A percentile compares a stretch with the other conserved stretches of the same genome.
phyloP scores from a whole-genome alignment of 2,888 invertebrate genomes.

The Trypoxylon attenuatum region DNA sequence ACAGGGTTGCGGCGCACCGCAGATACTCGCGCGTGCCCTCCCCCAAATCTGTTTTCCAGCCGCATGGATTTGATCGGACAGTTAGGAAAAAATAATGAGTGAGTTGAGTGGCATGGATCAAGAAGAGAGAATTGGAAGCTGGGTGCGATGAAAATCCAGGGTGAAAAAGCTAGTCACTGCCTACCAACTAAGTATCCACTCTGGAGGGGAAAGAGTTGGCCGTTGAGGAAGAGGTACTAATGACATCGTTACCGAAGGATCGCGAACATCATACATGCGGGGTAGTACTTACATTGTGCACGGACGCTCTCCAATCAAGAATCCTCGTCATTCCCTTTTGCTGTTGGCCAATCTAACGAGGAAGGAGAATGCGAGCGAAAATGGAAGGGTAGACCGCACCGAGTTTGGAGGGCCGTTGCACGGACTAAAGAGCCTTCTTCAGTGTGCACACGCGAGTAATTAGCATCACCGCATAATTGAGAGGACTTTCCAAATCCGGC shows the following conservation, averaged over 20 bases:
- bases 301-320: conserved; percentile 28
- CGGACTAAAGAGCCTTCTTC: conserved; percentile 53
- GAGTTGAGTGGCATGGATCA: not conserved
- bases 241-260: conserved; percentile 13
- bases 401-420: conserved; percentile 37
- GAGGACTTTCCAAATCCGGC: conserved; percentile 64
- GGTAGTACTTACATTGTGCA: conserved; percentile 21
- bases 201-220: no score
- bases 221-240: conserved; percentile 1
- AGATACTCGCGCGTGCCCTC: no score
- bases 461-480: conserved; percentile 70
- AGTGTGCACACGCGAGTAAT: conserved; percentile 62
- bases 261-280: conserved; percentile 21
- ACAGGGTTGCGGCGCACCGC: not conserved
- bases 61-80: not conserved
- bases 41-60: not conserved
- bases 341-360: conserved; percentile 40
- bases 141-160: not conserved
- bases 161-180: no score
- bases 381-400: conserved; percentile 35
- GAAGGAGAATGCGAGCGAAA: conserved; percentile 11
- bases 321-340: conserved; percentile 44
- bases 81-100: not conserved
- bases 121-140: not conserved
- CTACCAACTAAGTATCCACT: no score